A percentile compares a stretch with the other conserved stretches of the same genome.
Conservation (phyloP, 2,113 vertebrate species). For the Coptodon rendalli region DNA sequence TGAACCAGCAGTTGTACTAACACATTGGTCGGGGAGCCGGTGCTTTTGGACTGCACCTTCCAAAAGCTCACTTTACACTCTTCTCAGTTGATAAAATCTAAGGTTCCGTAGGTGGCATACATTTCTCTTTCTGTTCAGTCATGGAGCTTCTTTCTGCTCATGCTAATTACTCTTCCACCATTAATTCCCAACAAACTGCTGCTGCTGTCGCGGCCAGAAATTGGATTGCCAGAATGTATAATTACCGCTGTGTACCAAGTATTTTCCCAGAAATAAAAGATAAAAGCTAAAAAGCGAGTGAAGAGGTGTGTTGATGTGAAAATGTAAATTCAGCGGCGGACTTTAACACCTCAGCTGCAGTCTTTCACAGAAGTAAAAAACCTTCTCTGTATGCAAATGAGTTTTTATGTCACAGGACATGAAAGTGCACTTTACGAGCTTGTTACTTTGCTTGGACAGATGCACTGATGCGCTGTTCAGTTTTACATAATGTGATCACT, state of each 20-base stretch:
- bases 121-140: neutral
- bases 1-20: neutral
- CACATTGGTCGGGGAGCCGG: neutral
- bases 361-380: neutral
- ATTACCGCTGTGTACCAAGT: neutral
- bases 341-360: neutral
- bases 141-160: neutral
- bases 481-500: neutral
- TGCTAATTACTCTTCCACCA: slow-evolving; percentile 23
- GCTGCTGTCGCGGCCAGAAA: neutral
- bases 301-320: neutral
- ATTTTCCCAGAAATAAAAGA: neutral
- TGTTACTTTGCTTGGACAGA: neutral
- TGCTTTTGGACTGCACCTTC: neutral
- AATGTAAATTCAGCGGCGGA: neutral
- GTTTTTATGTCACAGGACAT: neutral
- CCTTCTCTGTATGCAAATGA: neutral
- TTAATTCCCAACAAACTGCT: slow-evolving; percentile 11
- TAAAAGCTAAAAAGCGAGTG: neutral
- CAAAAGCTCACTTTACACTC: neutral
- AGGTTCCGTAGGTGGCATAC: slow-evolving; percentile 7
- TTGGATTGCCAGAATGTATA: neutral
- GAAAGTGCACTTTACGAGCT: neutral
- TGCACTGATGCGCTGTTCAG: neutral
- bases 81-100: neutral